Percentiles rank a stretch among this genome's conserved stretches.
Conservation (phyloP, 2,888 invertebrate species). For the Yponomeuta evonymella region DNA sequence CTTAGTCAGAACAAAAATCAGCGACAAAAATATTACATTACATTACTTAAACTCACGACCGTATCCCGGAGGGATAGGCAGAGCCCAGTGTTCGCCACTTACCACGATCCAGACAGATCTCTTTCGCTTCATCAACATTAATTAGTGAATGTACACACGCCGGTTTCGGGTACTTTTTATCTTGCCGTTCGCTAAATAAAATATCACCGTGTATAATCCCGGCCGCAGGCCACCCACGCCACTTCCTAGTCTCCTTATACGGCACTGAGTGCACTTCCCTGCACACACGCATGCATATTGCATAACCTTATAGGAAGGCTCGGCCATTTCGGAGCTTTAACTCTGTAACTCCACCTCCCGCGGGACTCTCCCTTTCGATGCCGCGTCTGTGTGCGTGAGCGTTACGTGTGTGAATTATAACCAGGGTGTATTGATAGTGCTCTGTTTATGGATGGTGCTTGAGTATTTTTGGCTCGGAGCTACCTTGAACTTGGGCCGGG, state of each 20-base stretch:
- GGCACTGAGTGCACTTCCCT: constrained; percentile 64
- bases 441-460: neutral
- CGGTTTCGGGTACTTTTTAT: neutral
- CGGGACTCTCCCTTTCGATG: constrained; percentile 70
- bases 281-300: constrained; percentile 72
- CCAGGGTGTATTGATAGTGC: neutral
- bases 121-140: no score
- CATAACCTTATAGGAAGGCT: constrained; percentile 62
- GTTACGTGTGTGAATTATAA: constrained; percentile 79
- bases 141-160: no score
- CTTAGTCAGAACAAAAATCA: no score
- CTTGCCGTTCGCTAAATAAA: no score
- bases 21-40: no score
- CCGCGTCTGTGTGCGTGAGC: constrained; percentile 15
- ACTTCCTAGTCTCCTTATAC: constrained; percentile 21
- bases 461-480: constrained; percentile 1
- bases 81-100: no score
- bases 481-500: constrained; percentile 8
- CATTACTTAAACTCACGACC: no score
- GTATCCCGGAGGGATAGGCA: no score
- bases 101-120: no score
- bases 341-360: constrained; percentile 73
- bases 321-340: constrained; percentile 69
- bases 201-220: neutral
- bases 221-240: constrained; percentile 38